Conservation (phyloP, 2,888 invertebrate genomes). For the Operophtera brumata region DNA sequence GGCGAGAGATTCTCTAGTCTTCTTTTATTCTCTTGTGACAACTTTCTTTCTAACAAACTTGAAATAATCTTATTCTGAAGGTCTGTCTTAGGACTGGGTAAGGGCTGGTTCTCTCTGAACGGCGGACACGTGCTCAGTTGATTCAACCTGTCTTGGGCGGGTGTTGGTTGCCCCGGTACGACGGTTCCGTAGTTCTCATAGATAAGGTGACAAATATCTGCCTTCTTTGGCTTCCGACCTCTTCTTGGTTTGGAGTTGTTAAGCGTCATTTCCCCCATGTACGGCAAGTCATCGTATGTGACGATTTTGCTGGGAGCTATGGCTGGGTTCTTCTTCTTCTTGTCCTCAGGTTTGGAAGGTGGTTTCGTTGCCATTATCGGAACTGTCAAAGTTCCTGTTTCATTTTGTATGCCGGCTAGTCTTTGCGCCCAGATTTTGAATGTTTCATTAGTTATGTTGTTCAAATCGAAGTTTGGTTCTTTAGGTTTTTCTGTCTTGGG, state of each 20-base stretch:
- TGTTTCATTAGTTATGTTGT: constrained; percentile 81
- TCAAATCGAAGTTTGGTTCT: constrained; percentile 62
- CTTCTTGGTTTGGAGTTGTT: constrained; percentile 93
- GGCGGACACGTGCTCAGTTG: constrained; percentile 48
- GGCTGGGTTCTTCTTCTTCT: constrained; percentile 64
- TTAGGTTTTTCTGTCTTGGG: constrained; percentile 61
- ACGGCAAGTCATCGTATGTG: constrained; percentile 91
- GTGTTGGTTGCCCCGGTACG: constrained; percentile 86
- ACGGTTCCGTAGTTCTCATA: constrained; percentile 96
- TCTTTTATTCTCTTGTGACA: constrained; percentile 84
- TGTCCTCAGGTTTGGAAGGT: constrained; percentile 52
- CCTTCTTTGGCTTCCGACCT: constrained; percentile 94
- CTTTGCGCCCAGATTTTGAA: constrained; percentile 88
- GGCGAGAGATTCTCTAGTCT: constrained; percentile 60
- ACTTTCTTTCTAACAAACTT: constrained; percentile 84
- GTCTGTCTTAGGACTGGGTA: constrained; percentile 78
- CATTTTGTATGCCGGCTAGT: constrained; percentile 86
- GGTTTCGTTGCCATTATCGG: constrained; percentile 49
- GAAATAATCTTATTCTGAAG: constrained; percentile 85
- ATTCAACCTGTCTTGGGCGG: constrained; percentile 66
- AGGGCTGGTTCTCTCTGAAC: constrained; percentile 46
- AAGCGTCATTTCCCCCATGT: constrained; percentile 95
- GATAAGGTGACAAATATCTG: constrained; percentile 94
- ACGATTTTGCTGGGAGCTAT: constrained; percentile 77
- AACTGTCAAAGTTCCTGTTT: constrained; percentile 57